A percentile compares a stretch with the other conserved stretches of the same genome.
Conservation (phyloP, 2,113 vertebrate genomes). For the Heterocephalus glaber region DNA sequence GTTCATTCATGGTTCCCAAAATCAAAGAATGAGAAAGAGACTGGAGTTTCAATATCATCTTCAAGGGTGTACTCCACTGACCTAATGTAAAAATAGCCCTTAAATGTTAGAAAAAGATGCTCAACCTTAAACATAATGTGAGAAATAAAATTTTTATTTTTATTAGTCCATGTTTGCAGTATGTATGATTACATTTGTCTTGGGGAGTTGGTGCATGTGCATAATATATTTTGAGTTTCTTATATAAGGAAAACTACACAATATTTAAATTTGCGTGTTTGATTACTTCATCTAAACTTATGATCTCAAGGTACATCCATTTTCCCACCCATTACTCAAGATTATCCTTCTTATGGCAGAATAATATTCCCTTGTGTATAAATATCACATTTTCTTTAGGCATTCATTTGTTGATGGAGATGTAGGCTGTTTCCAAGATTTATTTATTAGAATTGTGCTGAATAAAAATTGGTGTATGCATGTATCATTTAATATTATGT, state of each 20-base stretch:
- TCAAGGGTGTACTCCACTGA: no score
- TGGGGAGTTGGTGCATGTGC: not conserved
- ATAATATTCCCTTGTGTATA: not conserved
- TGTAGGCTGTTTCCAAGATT: not conserved
- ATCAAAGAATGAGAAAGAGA: not conserved
- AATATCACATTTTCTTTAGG: not conserved
- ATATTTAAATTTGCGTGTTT: not conserved
- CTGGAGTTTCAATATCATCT: no score
- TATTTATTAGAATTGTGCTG: not conserved
- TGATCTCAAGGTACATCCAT: not conserved
- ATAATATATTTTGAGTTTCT: not conserved
- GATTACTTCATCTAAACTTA: not conserved
- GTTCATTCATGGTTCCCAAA: not conserved
- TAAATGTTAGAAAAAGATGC: slow-evolving; percentile 8
- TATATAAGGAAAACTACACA: not conserved
- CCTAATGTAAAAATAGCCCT: not conserved
- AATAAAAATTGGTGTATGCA: not conserved
- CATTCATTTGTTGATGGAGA: not conserved
- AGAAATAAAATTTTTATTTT: no score
- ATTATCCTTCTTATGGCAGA: not conserved
- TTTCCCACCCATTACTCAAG: not conserved
- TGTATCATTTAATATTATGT: not conserved
- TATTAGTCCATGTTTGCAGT: no score
- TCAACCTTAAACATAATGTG: not conserved
- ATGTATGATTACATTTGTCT: not conserved